Percentiles rank a stretch among this genome's conserved stretches.
Conservation (phyloP, 2,797 vertebrate genomes). For the Mergus octosetaceus region DNA sequence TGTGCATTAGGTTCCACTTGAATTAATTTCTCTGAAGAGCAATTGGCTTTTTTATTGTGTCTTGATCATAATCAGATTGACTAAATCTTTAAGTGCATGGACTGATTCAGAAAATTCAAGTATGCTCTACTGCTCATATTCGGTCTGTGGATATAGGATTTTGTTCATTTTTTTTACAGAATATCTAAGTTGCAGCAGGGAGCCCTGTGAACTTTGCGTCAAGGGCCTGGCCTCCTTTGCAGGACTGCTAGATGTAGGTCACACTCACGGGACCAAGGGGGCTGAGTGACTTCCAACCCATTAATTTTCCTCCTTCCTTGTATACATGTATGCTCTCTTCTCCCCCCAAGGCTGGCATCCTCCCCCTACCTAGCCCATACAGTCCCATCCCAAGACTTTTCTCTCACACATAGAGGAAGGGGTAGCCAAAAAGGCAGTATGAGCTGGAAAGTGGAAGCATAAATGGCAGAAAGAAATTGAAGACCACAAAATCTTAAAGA, state of each 20-base stretch:
- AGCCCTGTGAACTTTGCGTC: not conserved
- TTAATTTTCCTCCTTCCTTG: not conserved
- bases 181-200: not conserved
- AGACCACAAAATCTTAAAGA: not conserved
- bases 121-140: not conserved
- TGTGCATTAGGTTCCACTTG: not conserved
- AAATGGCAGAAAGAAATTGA: not conserved
- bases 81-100: not conserved
- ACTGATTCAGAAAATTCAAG: not conserved
- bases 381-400: not conserved
- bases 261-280: not conserved
- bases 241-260: not conserved
- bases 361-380: not conserved
- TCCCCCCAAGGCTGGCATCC: not conserved
- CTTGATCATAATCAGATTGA: not conserved
- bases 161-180: not conserved
- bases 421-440: not conserved
- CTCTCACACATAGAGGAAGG: not conserved
- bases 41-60: fast-evolving
- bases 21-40: not conserved
- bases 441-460: not conserved
- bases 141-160: not conserved
- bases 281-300: not conserved
- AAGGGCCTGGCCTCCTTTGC: not conserved
- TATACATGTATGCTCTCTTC: not conserved